Percentiles rank a stretch among this genome's conserved stretches.
phyloP scores from a whole-genome alignment of 1,140 invertebrate genomes.

The Pogonus chalceus region DNA sequence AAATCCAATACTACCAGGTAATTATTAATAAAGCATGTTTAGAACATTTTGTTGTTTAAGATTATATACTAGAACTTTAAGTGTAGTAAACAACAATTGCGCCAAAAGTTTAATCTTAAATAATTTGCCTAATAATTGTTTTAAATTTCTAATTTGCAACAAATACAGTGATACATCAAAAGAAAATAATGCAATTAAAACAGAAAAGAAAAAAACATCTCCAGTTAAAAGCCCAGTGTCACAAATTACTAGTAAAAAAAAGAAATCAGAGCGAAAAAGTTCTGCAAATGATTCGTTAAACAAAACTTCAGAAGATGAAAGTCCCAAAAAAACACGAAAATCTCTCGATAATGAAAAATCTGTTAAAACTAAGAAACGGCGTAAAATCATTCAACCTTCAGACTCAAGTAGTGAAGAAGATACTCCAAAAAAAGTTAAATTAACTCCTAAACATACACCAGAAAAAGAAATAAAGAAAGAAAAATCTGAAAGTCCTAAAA shows the following conservation, averaged over 20 bases:
- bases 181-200: not conserved
- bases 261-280: constrained; percentile 15
- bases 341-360: constrained; percentile 8
- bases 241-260: constrained; percentile 5
- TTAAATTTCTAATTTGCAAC: too few relatives aligned
- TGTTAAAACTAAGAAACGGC: constrained; percentile 5
- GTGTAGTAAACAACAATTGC: not conserved
- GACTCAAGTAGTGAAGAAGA: constrained; percentile 13
- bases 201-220: too few relatives aligned
- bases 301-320: constrained; percentile 18
- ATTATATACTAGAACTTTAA: not conserved
- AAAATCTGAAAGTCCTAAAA: not conserved
- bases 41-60: too few relatives aligned
- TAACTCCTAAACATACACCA: constrained; percentile 7
- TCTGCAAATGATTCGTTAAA: constrained; percentile 19
- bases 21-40: too few relatives aligned
- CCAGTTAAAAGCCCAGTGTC: too few relatives aligned
- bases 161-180: too few relatives aligned
- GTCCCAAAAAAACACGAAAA: constrained; percentile 24
- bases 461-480: constrained; percentile 9
- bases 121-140: too few relatives aligned
- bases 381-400: not conserved
- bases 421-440: constrained; percentile 4
- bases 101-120: not conserved
- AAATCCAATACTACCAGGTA: not conserved